Conservation (phyloP, 2,888 invertebrate genomes). For the Cheilosia impressa region DNA sequence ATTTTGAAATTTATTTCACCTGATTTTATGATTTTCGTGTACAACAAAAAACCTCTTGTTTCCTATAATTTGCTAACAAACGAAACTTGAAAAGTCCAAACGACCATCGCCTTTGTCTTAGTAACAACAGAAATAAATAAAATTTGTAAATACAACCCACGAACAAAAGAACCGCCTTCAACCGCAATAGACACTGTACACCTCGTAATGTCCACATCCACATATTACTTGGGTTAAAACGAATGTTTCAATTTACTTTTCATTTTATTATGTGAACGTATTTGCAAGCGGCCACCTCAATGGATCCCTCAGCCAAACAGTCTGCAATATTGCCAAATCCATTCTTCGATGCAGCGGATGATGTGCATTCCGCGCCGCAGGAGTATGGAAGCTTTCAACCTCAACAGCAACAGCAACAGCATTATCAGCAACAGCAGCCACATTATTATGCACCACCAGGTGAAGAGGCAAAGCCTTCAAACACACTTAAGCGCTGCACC, state of each 20-base stretch:
- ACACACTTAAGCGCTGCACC: slow-evolving; percentile 53
- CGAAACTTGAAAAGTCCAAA: slow-evolving; percentile 8
- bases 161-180: slow-evolving; percentile 34
- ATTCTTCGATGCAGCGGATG: slow-evolving; percentile 81
- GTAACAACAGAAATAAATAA: slow-evolving; percentile 17
- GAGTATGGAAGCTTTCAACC: slow-evolving; percentile 64
- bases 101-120: slow-evolving; percentile 40
- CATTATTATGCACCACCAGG: slow-evolving; percentile 73
- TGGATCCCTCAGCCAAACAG: slow-evolving; percentile 61
- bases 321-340: slow-evolving; percentile 82
- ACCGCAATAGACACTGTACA: slow-evolving; percentile 49
- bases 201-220: slow-evolving; percentile 59
- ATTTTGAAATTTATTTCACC: slow-evolving; percentile 28
- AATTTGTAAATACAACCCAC: slow-evolving; percentile 31
- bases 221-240: slow-evolving; percentile 24
- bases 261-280: slow-evolving; percentile 55
- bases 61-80: slow-evolving; percentile 58
- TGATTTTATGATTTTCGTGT: slow-evolving; percentile 23
- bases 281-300: slow-evolving; percentile 71
- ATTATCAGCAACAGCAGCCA: slow-evolving; percentile 76
- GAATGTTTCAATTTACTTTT: slow-evolving; percentile 33
- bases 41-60: slow-evolving; percentile 19
- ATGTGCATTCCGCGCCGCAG: slow-evolving; percentile 48
- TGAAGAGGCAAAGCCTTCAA: slow-evolving; percentile 70
- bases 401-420: slow-evolving; percentile 69